Evolutionary conservation across 2,888 invertebrate species (phyloP), one percentile per base, ranked within the genome.

Genomic region (Mayetiola destructor): DNA sequence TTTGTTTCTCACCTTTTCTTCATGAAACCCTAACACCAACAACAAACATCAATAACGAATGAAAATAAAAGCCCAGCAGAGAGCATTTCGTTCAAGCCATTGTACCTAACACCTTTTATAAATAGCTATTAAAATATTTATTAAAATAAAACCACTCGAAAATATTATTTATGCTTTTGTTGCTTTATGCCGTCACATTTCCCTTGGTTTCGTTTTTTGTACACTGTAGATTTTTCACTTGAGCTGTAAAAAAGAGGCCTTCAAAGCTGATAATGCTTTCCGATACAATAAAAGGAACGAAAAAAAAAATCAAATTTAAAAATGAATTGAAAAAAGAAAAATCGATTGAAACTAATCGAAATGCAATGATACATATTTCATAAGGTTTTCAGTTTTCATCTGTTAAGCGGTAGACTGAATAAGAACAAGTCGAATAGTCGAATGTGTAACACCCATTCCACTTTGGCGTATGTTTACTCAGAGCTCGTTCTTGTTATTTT

Each of bases 81-180:
- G 9, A 48, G 27, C 27, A 48, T 9, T 12, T 20, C 18, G 53
- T 14, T 29, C 53, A 48, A 48, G 53, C 53, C 30, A 53, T 53
- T 53, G 30, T 53, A 53, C 18, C 53, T 53, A 53, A 53, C 53
- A 53, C 53, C 53, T 53, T 53, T 53, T 53, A 53, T 53, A 29
- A 53, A 53, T 53, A 53, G 32, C 53, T 53, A 53, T 53, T 53
- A 53, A 53, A 53, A 53, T 53, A 53, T 53, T 53, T 53, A 53
- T 53, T 53, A 53, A 53, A 53, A 53, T 53, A 53, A 53, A 53
- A 53, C 53, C 53, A 53, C 53, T 53, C 53, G 30, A 16, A 53
- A 53, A 32, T 27, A 48, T 27, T 23, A 27, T 48, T 23, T 23
- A 12, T 48, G 27, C 16, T 48, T 20, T 14, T 48, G 2, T 21